Evolutionary conservation across 2,797 vertebrate genomes (phyloP), one percentile per base, ranked within the genome.

Genomic region (Mycteria americana): DNA sequence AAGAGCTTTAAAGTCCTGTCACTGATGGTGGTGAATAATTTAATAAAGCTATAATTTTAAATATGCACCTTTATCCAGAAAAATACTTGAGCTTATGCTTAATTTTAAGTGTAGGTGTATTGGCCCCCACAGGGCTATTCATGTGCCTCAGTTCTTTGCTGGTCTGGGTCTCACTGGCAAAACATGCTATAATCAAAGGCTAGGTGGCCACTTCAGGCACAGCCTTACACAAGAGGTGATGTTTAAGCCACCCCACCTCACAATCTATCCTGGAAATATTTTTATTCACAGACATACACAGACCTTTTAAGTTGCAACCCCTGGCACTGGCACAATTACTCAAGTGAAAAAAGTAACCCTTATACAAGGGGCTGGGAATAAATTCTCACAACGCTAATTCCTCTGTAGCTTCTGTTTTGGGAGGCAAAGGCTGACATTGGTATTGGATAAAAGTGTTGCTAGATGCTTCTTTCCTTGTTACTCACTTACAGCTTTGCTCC

Each of bases 21-120:
- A 83, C 39, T 62, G 48, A 59, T 46, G 9, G 6, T 79, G 28
- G 53, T 72, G 60, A 95, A 84, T 84, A 93, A 82, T 88, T 92
- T 84, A 88, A 95, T 84, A 89, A 89, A 84, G 18, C 31, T 76
- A 10, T 78, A 54, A 73, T 89, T 93, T 81, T 46, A 90, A 90
- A 88, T 76, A 91, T 45, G 4, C 9, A 73, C 25, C 31, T 89
- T 91, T 72, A 68, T 75, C 35, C n/a, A 81, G 33, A 88, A 94
- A 94, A 91, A 65, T n/a, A 59, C 33, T 81, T 78, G 41, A 72
- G n/a, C 5, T 51, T 81, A 22, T 15, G 12, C 13, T 75, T 86
- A 83, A 74, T 82, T 82, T 56, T 59, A 72, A 45, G 21, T 37
- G 23, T 39, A 81, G 23, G 23, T 81, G 8, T 43, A 35, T 57